Conservation (phyloP, 2,113 vertebrate species). For the Chlamydotis undulata region DNA sequence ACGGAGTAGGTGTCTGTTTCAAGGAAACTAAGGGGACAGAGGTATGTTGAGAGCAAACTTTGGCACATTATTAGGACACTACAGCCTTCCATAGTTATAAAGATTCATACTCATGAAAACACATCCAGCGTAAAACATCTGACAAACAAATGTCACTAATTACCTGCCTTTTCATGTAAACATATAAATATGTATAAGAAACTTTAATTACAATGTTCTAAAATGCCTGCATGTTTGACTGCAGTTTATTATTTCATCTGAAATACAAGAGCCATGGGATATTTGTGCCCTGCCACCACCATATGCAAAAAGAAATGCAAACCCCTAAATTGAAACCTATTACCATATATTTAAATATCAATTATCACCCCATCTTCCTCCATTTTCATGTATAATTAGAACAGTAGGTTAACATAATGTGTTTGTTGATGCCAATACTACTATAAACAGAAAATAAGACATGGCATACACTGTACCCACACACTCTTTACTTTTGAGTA, state of each 20-base stretch:
- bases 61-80: background rate
- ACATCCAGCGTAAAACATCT: background rate
- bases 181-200: conserved; percentile 51
- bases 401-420: background rate
- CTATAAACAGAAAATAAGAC: background rate
- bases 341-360: background rate
- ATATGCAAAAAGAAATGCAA: background rate
- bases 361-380: background rate
- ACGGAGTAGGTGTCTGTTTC: background rate
- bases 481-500: background rate
- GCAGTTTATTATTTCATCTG: conserved; percentile 9
- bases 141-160: conserved; percentile 22
- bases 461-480: background rate
- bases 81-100: background rate
- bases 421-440: background rate
- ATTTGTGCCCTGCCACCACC: background rate
- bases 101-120: background rate
- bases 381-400: background rate
- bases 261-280: background rate
- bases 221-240: conserved; percentile 7
- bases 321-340: background rate
- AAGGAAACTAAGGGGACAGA: background rate
- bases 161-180: conserved; percentile 43
- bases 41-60: background rate
- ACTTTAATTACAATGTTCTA: conserved; percentile 20